Conservation (phyloP, 1,140 invertebrate genomes). For the Arctopsyche grandis region DNA sequence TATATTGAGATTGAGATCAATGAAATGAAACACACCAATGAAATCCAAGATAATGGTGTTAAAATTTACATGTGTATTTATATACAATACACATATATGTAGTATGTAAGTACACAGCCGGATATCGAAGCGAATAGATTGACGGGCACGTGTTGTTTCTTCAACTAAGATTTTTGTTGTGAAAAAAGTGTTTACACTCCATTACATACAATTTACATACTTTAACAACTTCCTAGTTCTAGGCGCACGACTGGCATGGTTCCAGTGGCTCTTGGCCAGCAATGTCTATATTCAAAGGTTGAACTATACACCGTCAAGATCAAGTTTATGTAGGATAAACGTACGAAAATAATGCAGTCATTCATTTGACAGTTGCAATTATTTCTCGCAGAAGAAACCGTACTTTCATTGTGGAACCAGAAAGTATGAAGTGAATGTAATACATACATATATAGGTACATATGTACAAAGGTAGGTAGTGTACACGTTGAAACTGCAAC, state of each 20-base stretch:
- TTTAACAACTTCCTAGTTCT: constrained; percentile 22
- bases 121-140: too few relatives aligned
- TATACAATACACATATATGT: too few relatives aligned
- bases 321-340: constrained; percentile 10
- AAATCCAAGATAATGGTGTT: too few relatives aligned
- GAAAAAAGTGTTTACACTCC: too few relatives aligned
- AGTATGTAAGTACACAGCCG: too few relatives aligned
- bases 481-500: background rate
- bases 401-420: background rate
- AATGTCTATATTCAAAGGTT: constrained; percentile 7
- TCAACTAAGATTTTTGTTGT: too few relatives aligned
- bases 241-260: constrained; percentile 15
- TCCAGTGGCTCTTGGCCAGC: background rate
- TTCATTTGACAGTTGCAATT: background rate
- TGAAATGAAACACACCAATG: too few relatives aligned
- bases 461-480: background rate
- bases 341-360: background rate
- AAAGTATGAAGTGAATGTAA: background rate
- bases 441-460: background rate
- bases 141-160: too few relatives aligned
- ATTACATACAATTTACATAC: too few relatives aligned
- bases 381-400: background rate
- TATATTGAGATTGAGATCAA: too few relatives aligned
- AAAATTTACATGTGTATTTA: too few relatives aligned
- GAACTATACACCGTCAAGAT: background rate